These are phyloP conservation scores for Ophion costatus DNA, from an alignment of 2,888 invertebrate genomes.

Conservation along the genomic window DNA sequence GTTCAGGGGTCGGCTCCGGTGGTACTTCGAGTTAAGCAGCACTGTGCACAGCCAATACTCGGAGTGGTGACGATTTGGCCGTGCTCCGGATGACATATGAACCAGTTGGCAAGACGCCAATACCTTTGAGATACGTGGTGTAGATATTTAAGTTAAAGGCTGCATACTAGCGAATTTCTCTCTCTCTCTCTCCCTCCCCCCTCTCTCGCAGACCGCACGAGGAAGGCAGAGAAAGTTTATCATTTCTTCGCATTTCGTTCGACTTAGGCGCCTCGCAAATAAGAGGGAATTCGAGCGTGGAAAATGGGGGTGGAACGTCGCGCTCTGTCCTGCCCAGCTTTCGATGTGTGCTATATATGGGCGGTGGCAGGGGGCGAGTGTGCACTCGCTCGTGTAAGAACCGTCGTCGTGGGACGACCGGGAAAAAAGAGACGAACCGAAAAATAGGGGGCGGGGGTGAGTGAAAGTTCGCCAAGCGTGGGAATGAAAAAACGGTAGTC, in stretches of 20 bases:
- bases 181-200: constrained; percentile 6
- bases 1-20: no score
- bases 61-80: no score
- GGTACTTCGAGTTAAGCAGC: no score
- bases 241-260: constrained; percentile 55
- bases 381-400: constrained; percentile 54
- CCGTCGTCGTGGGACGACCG: constrained; percentile 28
- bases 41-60: no score
- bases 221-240: constrained; percentile 31
- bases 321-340: constrained; percentile 2
- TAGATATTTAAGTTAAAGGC: no score
- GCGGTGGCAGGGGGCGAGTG: constrained; percentile 9
- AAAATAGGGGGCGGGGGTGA: constrained; percentile 15
- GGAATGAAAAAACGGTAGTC: constrained; percentile 3
- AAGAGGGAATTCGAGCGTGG: constrained; percentile 63
- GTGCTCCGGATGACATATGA: no score
- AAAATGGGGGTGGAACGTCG: constrained; percentile 62
- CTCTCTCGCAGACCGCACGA: constrained; percentile 30
- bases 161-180: no score
- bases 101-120: no score
- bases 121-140: no score
- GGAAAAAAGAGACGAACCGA: constrained; percentile 17
- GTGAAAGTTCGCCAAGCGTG: not conserved
- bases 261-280: constrained; percentile 60
- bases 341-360: constrained; percentile 4